Percentiles rank a stretch among this genome's conserved stretches.
These are phyloP conservation scores for Microdon myrmicae DNA, from an alignment of 2,888 invertebrate genomes.

Conservation along the genomic window DNA sequence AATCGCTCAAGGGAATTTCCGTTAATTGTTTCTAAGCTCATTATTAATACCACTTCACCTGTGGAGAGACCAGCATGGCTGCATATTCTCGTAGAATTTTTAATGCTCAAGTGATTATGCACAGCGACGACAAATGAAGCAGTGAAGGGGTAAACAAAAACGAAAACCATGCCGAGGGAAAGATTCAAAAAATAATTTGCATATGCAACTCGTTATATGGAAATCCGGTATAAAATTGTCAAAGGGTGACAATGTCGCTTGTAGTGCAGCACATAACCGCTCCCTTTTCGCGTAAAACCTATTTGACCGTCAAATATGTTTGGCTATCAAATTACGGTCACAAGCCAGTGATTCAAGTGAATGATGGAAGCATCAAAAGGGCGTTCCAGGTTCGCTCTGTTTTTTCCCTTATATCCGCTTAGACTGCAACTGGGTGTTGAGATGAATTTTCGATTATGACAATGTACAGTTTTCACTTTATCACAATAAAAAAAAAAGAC, in stretches of 20 bases:
- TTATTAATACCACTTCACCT: no score
- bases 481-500: no score
- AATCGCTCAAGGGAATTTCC: conserved; percentile 33
- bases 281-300: conserved; percentile 58
- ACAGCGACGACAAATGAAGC: conserved; percentile 42
- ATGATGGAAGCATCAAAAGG: conserved; percentile 44
- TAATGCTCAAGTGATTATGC: conserved; percentile 46
- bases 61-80: no score
- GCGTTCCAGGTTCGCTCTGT: conserved; percentile 15
- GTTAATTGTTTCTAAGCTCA: conserved; percentile 40
- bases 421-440: no score
- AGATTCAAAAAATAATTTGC: conserved; percentile 44
- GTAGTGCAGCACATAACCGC: conserved; percentile 20
- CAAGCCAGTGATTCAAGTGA: conserved; percentile 31
- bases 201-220: conserved; percentile 38
- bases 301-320: conserved; percentile 61
- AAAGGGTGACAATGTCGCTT: conserved; percentile 17
- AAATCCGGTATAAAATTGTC: conserved; percentile 26
- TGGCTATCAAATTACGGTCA: conserved; percentile 56
- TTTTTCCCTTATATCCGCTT: neutral
- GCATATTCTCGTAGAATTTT: conserved; percentile 32
- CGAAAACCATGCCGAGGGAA: neutral
- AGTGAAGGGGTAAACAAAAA: conserved; percentile 14
- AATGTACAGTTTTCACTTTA: no score
- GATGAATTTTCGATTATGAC: conserved; percentile 14